Percentiles rank a stretch among this genome's conserved stretches.
phyloP scores from a whole-genome alignment of 2,797 vertebrate species.

The Intellagama lesueurii region DNA sequence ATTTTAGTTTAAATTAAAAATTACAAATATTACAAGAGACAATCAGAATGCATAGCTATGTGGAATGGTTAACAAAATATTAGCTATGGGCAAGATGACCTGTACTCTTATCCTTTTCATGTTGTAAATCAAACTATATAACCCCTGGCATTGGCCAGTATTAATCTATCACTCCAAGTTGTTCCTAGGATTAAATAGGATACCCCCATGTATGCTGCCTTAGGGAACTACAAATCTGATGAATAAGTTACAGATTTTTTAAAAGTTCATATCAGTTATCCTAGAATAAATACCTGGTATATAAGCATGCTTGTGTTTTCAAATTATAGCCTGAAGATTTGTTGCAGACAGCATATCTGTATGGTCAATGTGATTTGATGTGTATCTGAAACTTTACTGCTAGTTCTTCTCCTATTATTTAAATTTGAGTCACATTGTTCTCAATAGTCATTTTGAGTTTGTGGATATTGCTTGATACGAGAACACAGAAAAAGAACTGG shows the following conservation, averaged over 20 bases:
- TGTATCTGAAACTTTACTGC: background rate
- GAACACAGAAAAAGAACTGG: no score
- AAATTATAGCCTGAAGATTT: background rate
- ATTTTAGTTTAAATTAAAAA: background rate
- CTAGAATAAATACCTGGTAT: background rate
- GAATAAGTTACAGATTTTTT: background rate
- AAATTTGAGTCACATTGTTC: no score
- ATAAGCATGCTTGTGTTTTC: background rate
- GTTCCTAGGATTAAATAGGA: background rate
- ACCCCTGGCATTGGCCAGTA: background rate
- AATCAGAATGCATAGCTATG: background rate
- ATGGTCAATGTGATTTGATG: background rate
- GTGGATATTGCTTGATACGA: background rate
- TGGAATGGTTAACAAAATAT: background rate
- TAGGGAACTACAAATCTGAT: background rate
- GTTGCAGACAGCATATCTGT: background rate
- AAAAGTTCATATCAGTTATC: background rate
- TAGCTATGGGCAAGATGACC: background rate
- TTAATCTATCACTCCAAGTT: background rate
- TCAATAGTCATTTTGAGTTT: background rate
- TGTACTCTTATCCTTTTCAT: background rate
- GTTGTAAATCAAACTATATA: background rate
- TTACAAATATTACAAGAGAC: background rate
- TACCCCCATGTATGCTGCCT: background rate
- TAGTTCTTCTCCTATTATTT: background rate